Conservation (phyloP, 2,888 invertebrate species). For the Ypsolopha sequella region DNA sequence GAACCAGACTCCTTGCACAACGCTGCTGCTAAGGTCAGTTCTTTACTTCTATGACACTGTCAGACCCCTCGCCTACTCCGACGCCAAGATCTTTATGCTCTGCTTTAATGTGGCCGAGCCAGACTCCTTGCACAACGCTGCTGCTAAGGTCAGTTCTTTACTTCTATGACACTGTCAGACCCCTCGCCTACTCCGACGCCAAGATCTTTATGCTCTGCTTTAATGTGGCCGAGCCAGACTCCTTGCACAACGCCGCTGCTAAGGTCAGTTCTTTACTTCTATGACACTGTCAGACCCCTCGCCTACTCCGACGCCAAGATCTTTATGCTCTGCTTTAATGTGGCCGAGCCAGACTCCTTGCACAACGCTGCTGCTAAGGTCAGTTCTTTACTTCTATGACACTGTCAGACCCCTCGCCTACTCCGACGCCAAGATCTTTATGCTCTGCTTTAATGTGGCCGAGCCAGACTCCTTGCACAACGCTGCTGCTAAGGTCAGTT, state of each 20-base stretch:
- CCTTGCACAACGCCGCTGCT: constrained; percentile 70
- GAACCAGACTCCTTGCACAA: constrained; percentile 72
- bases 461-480: constrained; percentile 72
- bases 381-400: constrained; percentile 10
- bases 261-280: constrained; percentile 46
- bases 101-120: constrained; percentile 74
- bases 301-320: constrained; percentile 74
- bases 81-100: constrained; percentile 72
- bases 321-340: constrained; percentile 73
- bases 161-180: constrained; percentile 54
- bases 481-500: constrained; percentile 70
- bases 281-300: constrained; percentile 71
- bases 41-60: constrained; percentile 29
- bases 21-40: constrained; percentile 70
- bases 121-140: constrained; percentile 70
- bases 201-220: constrained; percentile 74
- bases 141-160: constrained; percentile 60
- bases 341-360: constrained; percentile 70
- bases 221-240: constrained; percentile 71
- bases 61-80: constrained; percentile 73
- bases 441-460: constrained; percentile 73
- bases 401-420: constrained; percentile 74
- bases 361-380: constrained; percentile 74
- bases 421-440: constrained; percentile 72
- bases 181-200: constrained; percentile 74